Conservation (phyloP, 2,797 vertebrate genomes). For the Heliangelus exortis region DNA sequence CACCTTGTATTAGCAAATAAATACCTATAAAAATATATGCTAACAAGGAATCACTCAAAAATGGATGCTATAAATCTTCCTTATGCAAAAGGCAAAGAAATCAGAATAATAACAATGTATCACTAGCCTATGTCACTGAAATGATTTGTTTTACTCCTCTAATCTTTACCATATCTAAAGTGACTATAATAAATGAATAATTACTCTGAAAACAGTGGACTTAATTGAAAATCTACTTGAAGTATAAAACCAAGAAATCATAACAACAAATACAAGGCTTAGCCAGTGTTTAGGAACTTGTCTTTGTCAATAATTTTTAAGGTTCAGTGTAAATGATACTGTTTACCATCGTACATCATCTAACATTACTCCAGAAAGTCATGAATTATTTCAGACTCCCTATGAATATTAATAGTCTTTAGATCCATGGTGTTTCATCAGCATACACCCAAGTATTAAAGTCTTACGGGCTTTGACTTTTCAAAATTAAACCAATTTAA, state of each 20-base stretch:
- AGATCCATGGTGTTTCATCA: constrained; percentile 78
- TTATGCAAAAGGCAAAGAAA: constrained; percentile 72
- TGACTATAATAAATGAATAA: constrained; percentile 88
- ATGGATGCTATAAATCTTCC: constrained; percentile 79
- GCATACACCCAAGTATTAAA: constrained; percentile 76
- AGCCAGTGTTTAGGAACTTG: constrained; percentile 83
- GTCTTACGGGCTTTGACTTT: constrained; percentile 72
- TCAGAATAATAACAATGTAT: constrained; percentile 81
- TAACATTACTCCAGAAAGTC: constrained; percentile 77
- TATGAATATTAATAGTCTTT: constrained; percentile 82
- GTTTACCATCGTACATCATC: constrained; percentile 81
- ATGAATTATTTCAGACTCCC: constrained; percentile 81
- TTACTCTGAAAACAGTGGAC: constrained; percentile 78
- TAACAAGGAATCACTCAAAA: constrained; percentile 74
- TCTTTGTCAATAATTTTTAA: constrained; percentile 85
- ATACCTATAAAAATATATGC: constrained; percentile 70
- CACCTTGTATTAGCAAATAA: constrained; percentile 61
- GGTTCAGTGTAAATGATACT: constrained; percentile 82
- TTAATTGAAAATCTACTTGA: constrained; percentile 84
- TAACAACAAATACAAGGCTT: constrained; percentile 85
- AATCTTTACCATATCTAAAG: constrained; percentile 85
- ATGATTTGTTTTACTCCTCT: constrained; percentile 86
- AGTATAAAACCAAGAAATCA: constrained; percentile 84
- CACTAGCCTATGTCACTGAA: constrained; percentile 81
- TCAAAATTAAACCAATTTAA: constrained; percentile 69